Conservation (phyloP, 1,140 invertebrate genomes). For the Saccostrea glomerata region DNA sequence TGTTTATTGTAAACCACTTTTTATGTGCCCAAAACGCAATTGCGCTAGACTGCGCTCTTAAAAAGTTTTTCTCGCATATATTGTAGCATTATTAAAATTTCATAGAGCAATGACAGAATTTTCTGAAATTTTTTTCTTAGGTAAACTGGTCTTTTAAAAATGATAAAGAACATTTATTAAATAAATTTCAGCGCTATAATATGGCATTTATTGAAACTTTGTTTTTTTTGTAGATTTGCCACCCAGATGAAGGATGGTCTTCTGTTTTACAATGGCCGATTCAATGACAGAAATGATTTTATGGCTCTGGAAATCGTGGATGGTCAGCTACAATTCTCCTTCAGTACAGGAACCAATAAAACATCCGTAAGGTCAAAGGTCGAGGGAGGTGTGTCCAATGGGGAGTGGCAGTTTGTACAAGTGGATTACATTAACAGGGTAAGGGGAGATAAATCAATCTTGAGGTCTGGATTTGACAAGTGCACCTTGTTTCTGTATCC, state of each 20-base stretch:
- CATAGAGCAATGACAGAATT: no score
- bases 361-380: conserved; percentile 85
- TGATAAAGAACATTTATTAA: no score
- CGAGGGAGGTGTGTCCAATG: conserved; percentile 89
- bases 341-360: conserved; percentile 89
- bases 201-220: neutral
- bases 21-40: no score
- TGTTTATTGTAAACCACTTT: no score
- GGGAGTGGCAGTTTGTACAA: conserved; percentile 94
- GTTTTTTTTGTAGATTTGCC: conserved; percentile 85
- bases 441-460: conserved; percentile 56
- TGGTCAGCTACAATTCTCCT: conserved; percentile 90
- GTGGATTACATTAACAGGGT: conserved; percentile 93
- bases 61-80: no score
- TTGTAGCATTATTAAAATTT: no score
- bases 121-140: no score
- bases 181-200: no score
- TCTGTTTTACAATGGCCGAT: conserved; percentile 95
- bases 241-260: conserved; percentile 91
- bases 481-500: no score
- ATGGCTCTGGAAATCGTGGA: conserved; percentile 91
- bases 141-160: no score
- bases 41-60: no score
- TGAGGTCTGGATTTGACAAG: neutral
- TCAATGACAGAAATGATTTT: conserved; percentile 97